phyloP scores from a whole-genome alignment of 1,140 invertebrate genomes.

The Protaetia brevitarsis region DNA sequence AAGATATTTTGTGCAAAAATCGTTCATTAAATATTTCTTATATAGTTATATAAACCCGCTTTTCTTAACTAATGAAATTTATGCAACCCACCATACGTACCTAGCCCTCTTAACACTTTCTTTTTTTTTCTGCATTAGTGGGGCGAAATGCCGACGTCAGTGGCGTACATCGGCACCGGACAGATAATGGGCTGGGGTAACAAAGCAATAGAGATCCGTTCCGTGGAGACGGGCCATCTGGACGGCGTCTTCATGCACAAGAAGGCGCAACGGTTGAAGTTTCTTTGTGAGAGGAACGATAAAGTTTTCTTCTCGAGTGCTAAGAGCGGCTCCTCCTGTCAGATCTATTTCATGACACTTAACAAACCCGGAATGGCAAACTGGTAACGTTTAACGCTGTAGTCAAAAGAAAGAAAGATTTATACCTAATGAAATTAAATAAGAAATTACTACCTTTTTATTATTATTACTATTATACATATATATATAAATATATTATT shows the following conservation, averaged over 20 bases:
- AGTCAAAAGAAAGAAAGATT: neutral
- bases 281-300: conserved; percentile 98
- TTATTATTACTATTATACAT: conserved; percentile 9
- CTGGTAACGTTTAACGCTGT: conserved; percentile 69
- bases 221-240: conserved; percentile 95
- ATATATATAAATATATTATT: conserved; percentile 15
- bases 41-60: too few species aligned
- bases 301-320: conserved; percentile 99
- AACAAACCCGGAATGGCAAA: conserved; percentile 99
- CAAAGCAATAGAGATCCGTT: conserved; percentile 95
- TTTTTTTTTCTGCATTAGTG: conserved; percentile 65
- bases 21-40: too few species aligned
- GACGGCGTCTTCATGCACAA: conserved; percentile 99
- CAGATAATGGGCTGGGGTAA: conserved; percentile 99
- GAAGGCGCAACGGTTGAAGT: conserved; percentile 99
- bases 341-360: conserved; percentile 99
- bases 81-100: too few species aligned
- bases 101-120: too few species aligned
- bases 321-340: conserved; percentile 97
- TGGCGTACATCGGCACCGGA: conserved; percentile 96
- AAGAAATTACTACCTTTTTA: too few species aligned
- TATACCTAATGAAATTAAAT: neutral
- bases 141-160: conserved; percentile 98
- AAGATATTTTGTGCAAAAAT: too few species aligned
- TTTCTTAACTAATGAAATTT: too few species aligned